Conservation (phyloP, 2,797 vertebrate species). For the Taeniopygia guttata region DNA sequence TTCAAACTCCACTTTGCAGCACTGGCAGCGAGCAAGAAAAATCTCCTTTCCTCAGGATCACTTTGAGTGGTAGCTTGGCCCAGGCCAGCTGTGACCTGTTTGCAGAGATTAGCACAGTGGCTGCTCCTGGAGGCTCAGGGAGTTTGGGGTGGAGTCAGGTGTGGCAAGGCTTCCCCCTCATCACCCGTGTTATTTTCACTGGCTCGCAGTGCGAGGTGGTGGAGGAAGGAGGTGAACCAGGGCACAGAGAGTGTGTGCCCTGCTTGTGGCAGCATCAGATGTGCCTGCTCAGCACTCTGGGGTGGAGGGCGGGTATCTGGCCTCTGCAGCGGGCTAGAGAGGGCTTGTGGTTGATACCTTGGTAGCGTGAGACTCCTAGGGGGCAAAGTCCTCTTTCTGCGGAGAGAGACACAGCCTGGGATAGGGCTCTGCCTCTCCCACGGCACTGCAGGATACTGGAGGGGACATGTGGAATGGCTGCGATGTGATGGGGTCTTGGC, state of each 20-base stretch:
- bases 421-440: background rate
- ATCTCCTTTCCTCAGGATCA: background rate
- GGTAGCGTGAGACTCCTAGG: background rate
- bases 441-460: background rate
- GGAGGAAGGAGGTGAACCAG: background rate
- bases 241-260: rapidly evolving
- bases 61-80: background rate
- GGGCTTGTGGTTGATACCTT: background rate
- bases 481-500: background rate
- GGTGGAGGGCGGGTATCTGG: rapidly evolving
- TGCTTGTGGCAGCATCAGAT: background rate
- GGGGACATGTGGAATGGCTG: background rate
- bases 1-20: background rate
- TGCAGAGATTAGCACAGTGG: background rate
- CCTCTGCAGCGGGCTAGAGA: background rate
- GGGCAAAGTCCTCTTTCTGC: background rate
- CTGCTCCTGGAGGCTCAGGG: background rate
- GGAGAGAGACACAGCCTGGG: background rate
- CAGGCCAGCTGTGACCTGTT: background rate
- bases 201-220: background rate
- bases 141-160: background rate
- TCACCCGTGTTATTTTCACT: background rate
- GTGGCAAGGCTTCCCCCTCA: background rate
- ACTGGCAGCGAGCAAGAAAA: background rate
- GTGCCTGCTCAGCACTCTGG: background rate